Evolutionary conservation across 2,888 invertebrate genomes (phyloP), one percentile per base, ranked within the genome.

Genomic region (Drosophila seclusa): DNA sequence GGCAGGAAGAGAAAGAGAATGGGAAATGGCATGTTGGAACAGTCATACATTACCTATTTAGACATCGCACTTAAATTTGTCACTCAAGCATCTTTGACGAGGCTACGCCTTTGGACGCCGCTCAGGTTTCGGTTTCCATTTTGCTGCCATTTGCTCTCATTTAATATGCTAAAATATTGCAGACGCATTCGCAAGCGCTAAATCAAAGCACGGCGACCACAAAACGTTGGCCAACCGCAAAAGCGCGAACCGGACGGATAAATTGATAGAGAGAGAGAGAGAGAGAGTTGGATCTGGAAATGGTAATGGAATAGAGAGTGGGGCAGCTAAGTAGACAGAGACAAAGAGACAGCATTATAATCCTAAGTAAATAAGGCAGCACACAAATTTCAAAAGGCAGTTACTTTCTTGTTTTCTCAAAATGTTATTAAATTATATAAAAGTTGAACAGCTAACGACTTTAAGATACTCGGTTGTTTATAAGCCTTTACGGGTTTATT

Each of bases 91-190:
- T 16, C 6, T 54, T 45, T 42, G 34, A 24, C 13, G n/a, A 27
- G 27, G 11, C 27, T 18, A 8, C 13, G 55, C 27, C 58, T 66
- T 53, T 73, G 67, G 68, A 21, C 21, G 34, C 24, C 34, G 48
- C 53, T 45, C 38, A 52, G 53, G 50, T 67, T 54, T 76, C 62
- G 18, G 40, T 45, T 61, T 55, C 66, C 78, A 78, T 67, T 70
- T 72, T 71, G 60, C 60, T 68, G 76, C 82, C 84, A 82, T 87
- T 89, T 74, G 78, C 85, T 78, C 84, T 87, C 87, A 85, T 85
- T 87, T 89, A 85, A 87, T 87, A 85, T 85, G 85, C 89, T 89
- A 87, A 85, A 89, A 89, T 89, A 89, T 73, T 75, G 76, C 76
- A 66, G 75, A 77, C 78, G 71, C 77, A 80, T 74, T 73, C 71